Conservation (phyloP, 2,797 vertebrate genomes). For the Sus cebifrons region DNA sequence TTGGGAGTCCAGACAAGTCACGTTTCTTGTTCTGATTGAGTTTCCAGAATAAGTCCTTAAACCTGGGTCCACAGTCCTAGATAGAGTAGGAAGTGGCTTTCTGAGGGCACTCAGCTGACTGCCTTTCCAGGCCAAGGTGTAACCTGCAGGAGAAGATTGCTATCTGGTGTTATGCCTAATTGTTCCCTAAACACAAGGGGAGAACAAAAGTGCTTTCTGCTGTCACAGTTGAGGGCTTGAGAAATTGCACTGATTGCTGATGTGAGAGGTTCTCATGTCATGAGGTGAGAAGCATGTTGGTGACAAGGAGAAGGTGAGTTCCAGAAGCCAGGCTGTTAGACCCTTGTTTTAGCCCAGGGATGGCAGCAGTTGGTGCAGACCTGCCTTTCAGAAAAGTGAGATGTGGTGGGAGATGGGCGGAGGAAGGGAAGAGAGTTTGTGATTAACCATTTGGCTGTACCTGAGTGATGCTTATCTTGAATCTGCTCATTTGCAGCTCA, state of each 20-base stretch:
- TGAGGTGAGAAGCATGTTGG: not conserved
- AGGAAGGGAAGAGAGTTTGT: not conserved
- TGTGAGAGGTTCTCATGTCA: not conserved
- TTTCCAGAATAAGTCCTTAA: constrained; percentile 1
- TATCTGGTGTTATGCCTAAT: not conserved
- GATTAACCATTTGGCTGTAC: not conserved
- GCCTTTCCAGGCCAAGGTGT: not conserved
- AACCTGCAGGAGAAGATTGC: not conserved
- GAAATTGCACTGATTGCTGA: not conserved
- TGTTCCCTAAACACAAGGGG: not conserved
- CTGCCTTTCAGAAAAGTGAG: not conserved
- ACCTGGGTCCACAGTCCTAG: not conserved
- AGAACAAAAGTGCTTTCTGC: not conserved
- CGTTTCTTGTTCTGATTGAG: not conserved
- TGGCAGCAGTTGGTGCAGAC: constrained; percentile 19
- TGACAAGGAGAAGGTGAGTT: not conserved
- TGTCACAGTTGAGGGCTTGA: not conserved
- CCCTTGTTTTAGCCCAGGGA: not conserved
- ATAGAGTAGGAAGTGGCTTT: not conserved
- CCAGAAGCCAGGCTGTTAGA: constrained; percentile 33
- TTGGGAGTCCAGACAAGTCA: not conserved
- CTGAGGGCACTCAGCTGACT: not conserved
- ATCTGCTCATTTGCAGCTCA: not conserved
- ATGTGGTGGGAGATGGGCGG: not conserved
- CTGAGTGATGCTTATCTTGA: not conserved